Evolutionary conservation across 2,797 vertebrate genomes (phyloP).

Genomic region (Enoplosus armatus): DNA sequence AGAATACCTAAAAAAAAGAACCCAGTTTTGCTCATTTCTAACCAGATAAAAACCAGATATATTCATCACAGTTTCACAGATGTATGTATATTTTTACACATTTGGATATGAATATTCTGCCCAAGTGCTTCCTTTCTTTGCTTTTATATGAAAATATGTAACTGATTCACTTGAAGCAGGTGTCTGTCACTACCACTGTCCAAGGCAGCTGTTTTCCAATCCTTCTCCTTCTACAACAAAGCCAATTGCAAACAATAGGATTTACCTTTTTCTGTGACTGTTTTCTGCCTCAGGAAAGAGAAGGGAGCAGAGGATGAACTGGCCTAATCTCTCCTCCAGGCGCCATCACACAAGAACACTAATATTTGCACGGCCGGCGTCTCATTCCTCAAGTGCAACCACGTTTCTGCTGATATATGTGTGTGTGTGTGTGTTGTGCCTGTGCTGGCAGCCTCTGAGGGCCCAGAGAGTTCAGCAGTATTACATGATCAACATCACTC

Average conservation of each 20-base stretch:
- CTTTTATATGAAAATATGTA: background rate
- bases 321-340: conserved; percentile 78
- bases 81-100: conserved; percentile 7
- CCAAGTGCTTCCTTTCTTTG: background rate
- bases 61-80: background rate
- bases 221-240: conserved; percentile 42
- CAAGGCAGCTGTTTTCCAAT: conserved; percentile 30
- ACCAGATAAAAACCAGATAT: conserved; percentile 30
- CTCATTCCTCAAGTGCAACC: conserved; percentile 77
- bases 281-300: conserved; percentile 66
- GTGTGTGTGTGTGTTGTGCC: conserved; percentile 16
- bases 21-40: background rate
- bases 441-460: conserved; percentile 36
- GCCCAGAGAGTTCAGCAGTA: conserved; percentile 50
- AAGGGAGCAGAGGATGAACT: conserved; percentile 59
- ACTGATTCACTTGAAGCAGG: background rate
- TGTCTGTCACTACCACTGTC: conserved; percentile 20
- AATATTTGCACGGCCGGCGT: conserved; percentile 53
- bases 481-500: conserved; percentile 44
- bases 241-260: conserved; percentile 68
- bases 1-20: background rate
- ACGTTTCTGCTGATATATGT: conserved; percentile 40
- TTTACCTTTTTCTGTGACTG: conserved; percentile 67
- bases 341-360: conserved; percentile 54
- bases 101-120: background rate